A percentile compares a stretch with the other conserved stretches of the same genome.
phyloP scores from a whole-genome alignment of 2,113 vertebrate species.

The Apteryx owenii region DNA sequence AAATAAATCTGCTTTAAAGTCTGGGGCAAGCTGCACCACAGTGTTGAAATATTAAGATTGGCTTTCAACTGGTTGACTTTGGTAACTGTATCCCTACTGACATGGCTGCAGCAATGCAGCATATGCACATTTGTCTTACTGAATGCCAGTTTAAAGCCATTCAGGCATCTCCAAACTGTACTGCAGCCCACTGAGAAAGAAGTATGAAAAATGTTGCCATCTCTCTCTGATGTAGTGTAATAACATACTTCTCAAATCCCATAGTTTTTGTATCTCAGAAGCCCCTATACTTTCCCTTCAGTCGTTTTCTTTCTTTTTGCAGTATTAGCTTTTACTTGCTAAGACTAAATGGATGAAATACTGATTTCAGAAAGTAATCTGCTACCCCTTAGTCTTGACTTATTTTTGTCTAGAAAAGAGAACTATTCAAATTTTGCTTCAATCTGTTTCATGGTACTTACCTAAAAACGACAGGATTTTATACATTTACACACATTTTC shows the following conservation, averaged over 20 bases:
- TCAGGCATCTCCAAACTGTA: background rate
- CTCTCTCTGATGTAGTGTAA: background rate
- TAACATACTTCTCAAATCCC: background rate
- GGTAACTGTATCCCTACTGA: background rate
- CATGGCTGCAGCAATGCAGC: accelerated
- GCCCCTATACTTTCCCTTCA: background rate
- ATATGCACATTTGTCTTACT: background rate
- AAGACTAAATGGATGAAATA: background rate
- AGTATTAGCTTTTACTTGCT: background rate
- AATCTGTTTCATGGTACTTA: background rate
- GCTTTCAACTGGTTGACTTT: background rate
- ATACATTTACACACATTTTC: background rate
- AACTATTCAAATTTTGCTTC: background rate
- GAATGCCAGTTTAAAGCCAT: background rate
- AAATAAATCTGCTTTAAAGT: background rate
- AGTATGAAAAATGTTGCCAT: background rate
- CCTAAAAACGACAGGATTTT: background rate
- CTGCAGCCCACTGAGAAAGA: background rate
- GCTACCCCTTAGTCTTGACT: background rate
- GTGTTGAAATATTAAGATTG: background rate
- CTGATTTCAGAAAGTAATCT: background rate
- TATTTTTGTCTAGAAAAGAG: background rate
- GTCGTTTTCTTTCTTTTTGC: background rate
- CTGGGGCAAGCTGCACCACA: background rate
- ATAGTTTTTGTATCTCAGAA: background rate